phyloP scores from a whole-genome alignment of 2,113 vertebrate species.

The Damaliscus lunatus region DNA sequence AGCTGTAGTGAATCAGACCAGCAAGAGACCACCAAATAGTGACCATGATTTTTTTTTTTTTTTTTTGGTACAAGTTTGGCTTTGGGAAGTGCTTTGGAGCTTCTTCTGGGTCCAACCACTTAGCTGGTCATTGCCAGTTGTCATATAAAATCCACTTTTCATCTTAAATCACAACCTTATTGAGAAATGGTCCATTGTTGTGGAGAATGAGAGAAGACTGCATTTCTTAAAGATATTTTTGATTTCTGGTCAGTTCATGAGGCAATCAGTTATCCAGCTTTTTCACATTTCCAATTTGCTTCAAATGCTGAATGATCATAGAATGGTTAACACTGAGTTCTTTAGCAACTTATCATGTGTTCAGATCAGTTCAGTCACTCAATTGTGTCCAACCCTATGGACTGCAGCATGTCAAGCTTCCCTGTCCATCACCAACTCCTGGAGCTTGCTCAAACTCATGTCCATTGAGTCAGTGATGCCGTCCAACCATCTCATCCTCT shows the following conservation, averaged over 20 bases:
- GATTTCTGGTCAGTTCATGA: neutral
- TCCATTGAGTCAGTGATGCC: neutral
- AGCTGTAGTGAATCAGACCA: neutral
- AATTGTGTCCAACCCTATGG: neutral
- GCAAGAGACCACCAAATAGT: neutral
- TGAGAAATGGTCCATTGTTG: neutral
- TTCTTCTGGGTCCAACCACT: neutral
- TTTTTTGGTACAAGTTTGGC: neutral
- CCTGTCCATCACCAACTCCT: neutral
- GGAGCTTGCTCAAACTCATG: neutral
- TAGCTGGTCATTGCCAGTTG: rapidly evolving
- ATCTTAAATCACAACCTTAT: neutral
- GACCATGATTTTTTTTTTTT: neutral
- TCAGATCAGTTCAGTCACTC: neutral
- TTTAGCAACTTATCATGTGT: neutral
- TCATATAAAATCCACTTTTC: neutral
- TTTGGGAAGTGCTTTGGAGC: neutral
- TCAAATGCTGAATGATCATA: neutral
- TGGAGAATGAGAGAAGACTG: neutral
- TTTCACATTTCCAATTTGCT: neutral
- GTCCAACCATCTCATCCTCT: neutral
- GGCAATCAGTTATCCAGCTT: neutral
- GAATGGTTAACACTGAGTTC: neutral
- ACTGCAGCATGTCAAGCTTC: neutral
- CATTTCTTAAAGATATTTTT: neutral